Base-by-base conservation (phyloP, 2,113 vertebrate species). In the Chionis minor region DNA sequence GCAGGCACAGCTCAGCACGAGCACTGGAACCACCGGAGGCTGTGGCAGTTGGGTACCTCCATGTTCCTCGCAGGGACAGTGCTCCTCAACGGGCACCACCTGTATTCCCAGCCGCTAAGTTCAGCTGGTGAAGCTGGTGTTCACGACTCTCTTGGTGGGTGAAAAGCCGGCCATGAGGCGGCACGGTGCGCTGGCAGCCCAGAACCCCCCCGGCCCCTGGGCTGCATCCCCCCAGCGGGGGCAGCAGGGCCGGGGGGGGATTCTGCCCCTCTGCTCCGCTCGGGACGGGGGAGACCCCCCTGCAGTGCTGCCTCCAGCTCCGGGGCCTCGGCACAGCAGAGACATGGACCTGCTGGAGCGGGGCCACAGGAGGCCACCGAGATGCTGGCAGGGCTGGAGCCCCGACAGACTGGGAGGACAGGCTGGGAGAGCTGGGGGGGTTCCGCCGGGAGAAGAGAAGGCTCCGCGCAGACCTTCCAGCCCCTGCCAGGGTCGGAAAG, bases 1-100 rank as follows among this genome's bases (percentile, higher is more conserved):
- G 20, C n/a, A 40, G 47, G 9, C 54, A 45, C 45, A 30, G 28
- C 52, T 16, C n/a, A 54, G 47, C 67, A 28, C 32, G 18, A 35
- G 4, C 13, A 3, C 28, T 12, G 52, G 32, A n/a, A 8, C 42
- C 58, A 3, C 4, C 79, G 20, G 28, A 56, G 42, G 15, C 24
- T 8, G 8, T 7, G 42, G 7, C 6, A 33, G 38, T 2, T 15
- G 79, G 55, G 54, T 28, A 69, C 45, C 24, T 6, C 38, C 62
- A 35, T 2, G 0, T 42, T 63, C 14, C 19, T 20, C 1, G 0
- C 62, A 13, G 22, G 11, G 15, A 21, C 56, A 22, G 23, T 10
- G n/a, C 62, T 8, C 22, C 80, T 14, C 1, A 0, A 45, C 62
- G 51, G 54, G 2, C 33, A 18, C 2, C 1, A 8, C 17, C 28